Percentiles rank a stretch among this genome's conserved stretches.
phyloP scores from a whole-genome alignment of 2,797 vertebrate species.

The Pseudopleuronectes americanus region DNA sequence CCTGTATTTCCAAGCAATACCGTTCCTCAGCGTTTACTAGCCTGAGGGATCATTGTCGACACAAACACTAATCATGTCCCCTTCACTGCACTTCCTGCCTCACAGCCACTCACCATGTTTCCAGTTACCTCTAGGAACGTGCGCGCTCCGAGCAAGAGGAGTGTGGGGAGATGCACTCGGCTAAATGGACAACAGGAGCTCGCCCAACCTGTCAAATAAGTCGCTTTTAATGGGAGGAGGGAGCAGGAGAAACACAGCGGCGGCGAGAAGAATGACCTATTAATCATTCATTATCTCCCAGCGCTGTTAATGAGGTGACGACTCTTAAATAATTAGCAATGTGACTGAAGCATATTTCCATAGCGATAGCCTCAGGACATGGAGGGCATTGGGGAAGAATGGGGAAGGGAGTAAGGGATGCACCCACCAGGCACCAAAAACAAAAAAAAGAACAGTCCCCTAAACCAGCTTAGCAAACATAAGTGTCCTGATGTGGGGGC shows the following conservation, averaged over 20 bases:
- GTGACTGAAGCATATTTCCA: conserved; percentile 83
- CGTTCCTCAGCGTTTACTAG: conserved; percentile 60
- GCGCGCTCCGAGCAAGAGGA: conserved; percentile 20
- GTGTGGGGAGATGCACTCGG: conserved; percentile 12
- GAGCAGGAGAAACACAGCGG: conserved; percentile 59
- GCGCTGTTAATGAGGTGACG: conserved; percentile 84
- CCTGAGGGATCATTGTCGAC: conserved; percentile 69
- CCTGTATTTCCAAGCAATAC: conserved; percentile 64
- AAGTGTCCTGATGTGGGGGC: conserved; percentile 62
- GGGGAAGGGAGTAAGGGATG: conserved; percentile 70
- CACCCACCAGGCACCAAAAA: conserved; percentile 43
- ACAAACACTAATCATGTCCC: conserved; percentile 73
- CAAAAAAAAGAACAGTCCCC: conserved; percentile 60
- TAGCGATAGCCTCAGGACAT: conserved; percentile 76
- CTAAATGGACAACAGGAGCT: conserved; percentile 57
- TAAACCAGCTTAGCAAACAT: conserved; percentile 74
- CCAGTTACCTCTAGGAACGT: conserved; percentile 63
- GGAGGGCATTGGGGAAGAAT: conserved; percentile 71
- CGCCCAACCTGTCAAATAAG: conserved; percentile 70
- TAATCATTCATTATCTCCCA: conserved; percentile 87
- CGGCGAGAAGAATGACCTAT: conserved; percentile 78
- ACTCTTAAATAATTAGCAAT: conserved; percentile 87
- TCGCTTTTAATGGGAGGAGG: conserved; percentile 36
- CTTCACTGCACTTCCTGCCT: conserved; percentile 73
- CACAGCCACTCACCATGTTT: conserved; percentile 61